These are phyloP conservation scores for Trachelus troglodyta DNA, from an alignment of 2,888 invertebrate genomes.

Conservation along the genomic window DNA sequence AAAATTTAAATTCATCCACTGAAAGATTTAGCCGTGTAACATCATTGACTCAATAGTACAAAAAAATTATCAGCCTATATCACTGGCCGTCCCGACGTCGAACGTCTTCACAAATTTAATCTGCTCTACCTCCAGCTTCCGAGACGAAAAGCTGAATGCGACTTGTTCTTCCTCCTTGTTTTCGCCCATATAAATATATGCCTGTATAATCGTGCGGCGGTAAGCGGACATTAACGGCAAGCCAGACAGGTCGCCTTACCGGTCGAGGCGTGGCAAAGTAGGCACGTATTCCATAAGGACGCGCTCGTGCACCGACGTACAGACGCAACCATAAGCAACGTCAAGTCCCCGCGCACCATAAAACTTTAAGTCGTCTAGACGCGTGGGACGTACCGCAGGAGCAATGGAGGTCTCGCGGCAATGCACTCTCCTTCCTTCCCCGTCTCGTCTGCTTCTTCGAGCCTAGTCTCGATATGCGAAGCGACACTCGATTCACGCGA, in stretches of 20 bases:
- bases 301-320: neutral
- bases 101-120: too few relatives aligned
- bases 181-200: too few relatives aligned
- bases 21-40: too few relatives aligned
- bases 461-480: constrained; percentile 8
- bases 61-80: too few relatives aligned
- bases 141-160: too few relatives aligned
- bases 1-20: too few relatives aligned
- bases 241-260: constrained; percentile 14
- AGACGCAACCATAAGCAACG: constrained; percentile 8
- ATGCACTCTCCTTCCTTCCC: neutral
- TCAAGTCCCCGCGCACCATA: constrained; percentile 29
- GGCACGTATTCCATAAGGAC: constrained; percentile 19
- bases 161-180: too few relatives aligned
- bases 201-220: neutral
- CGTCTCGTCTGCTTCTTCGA: neutral
- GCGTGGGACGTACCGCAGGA: constrained; percentile 37
- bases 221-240: neutral
- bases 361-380: constrained; percentile 50
- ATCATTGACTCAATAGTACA: too few relatives aligned
- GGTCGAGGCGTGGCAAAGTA: constrained; percentile 37
- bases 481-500: too few relatives aligned
- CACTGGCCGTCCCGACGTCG: too few relatives aligned
- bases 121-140: too few relatives aligned
- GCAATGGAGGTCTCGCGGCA: constrained; percentile 7